These are phyloP conservation scores for Propsilocerus akamusi DNA, from an alignment of 1,140 invertebrate species.

Conservation along the genomic window DNA sequence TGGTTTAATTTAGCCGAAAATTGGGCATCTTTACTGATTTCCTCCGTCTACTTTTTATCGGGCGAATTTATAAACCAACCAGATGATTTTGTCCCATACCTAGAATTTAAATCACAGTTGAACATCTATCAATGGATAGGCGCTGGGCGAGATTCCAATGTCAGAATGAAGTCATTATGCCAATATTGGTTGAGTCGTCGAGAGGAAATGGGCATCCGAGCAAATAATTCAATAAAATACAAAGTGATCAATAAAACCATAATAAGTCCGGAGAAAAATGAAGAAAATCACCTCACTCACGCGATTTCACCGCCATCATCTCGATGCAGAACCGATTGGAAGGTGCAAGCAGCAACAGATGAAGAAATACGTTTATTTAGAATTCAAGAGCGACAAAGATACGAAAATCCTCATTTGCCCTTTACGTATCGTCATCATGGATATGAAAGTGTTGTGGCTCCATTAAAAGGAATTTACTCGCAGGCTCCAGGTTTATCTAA, in stretches of 20 bases:
- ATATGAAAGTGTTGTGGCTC: slow-evolving; percentile 74
- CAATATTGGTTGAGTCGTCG: slow-evolving; percentile 51
- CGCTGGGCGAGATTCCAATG: slow-evolving; percentile 78
- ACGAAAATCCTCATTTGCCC: slow-evolving; percentile 66
- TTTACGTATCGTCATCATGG: slow-evolving; percentile 73
- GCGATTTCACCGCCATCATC: slow-evolving; percentile 32
- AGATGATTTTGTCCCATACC: slow-evolving; percentile 80
- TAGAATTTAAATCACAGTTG: slow-evolving; percentile 63
- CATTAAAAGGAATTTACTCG: slow-evolving; percentile 71
- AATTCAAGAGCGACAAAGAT: slow-evolving; percentile 45
- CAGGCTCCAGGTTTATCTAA: slow-evolving; percentile 28
- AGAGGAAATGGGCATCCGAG: slow-evolving; percentile 22
- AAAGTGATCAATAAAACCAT: slow-evolving; percentile 8
- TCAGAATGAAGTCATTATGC: slow-evolving; percentile 52
- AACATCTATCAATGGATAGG: slow-evolving; percentile 87
- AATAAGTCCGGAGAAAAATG: slow-evolving; percentile 7
- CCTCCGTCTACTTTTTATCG: slow-evolving; percentile 70
- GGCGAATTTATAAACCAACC: slow-evolving; percentile 68
- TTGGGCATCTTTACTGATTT: slow-evolving; percentile 59
- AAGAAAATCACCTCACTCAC: neutral
- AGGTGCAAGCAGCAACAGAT: slow-evolving; percentile 53
- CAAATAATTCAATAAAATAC: slow-evolving; percentile 8
- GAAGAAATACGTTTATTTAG: slow-evolving; percentile 64
- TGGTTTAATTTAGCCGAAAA: slow-evolving; percentile 54
- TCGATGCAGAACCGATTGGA: slow-evolving; percentile 52